These are phyloP conservation scores for Malaclemys terrapin DNA, from an alignment of 2,113 vertebrate genomes.

Conservation along the genomic window DNA sequence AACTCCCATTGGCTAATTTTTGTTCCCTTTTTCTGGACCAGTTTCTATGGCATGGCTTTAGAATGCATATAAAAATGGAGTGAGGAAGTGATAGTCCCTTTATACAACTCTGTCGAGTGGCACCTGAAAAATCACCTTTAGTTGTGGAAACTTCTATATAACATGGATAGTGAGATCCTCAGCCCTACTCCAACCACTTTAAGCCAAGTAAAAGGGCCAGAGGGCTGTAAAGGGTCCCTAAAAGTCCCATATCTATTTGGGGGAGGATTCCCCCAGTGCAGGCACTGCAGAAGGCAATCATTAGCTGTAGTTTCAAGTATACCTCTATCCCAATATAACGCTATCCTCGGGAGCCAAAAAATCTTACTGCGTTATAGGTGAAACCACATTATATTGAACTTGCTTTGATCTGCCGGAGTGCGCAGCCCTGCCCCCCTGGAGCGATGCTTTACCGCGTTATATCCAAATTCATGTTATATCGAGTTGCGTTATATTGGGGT, in stretches of 20 bases:
- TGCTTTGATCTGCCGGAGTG: no score
- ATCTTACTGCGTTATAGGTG: no score
- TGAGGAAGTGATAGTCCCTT: not conserved
- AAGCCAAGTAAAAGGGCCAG: not conserved
- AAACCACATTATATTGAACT: no score
- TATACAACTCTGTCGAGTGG: not conserved
- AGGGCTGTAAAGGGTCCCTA: not conserved
- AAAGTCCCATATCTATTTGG: not conserved
- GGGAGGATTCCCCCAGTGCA: not conserved
- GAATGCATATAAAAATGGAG: not conserved
- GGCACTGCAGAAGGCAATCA: not conserved
- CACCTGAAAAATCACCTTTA: not conserved
- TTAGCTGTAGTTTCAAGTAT: not conserved
- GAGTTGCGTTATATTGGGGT: no score
- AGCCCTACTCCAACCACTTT: not conserved
- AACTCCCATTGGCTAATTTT: not conserved
- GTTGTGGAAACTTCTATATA: accelerated
- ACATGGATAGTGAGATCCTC: not conserved
- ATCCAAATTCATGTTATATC: no score
- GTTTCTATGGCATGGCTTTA: not conserved
- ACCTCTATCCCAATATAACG: no score
- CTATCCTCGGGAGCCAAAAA: no score
- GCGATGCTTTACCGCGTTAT: no score
- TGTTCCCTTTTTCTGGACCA: not conserved
- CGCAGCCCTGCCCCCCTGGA: no score